Percentiles rank a stretch among this genome's conserved stretches.
phyloP scores from a whole-genome alignment of 53 echinoderm and acorn worm species.

The Apostichopus leukothele region DNA sequence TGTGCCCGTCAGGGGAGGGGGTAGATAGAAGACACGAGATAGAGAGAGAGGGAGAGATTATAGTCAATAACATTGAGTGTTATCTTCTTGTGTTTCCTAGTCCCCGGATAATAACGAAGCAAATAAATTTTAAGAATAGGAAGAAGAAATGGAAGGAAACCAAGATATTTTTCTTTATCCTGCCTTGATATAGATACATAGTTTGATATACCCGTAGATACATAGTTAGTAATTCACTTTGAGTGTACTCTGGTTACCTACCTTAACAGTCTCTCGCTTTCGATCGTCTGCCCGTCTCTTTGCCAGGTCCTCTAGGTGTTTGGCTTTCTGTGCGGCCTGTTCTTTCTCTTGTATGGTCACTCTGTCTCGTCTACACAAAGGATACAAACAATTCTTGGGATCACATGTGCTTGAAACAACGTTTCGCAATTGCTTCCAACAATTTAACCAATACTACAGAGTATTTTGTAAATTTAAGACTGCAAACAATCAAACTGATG shows the following conservation, averaged over 20 bases:
- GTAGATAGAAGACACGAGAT: neutral
- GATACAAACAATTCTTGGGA: neutral
- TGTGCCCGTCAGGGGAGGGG: neutral
- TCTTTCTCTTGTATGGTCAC: slow-evolving; percentile 93
- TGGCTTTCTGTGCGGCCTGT: slow-evolving; percentile 67
- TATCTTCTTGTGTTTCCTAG: too few relatives aligned
- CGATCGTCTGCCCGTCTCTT: slow-evolving; percentile 72
- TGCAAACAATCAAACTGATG: neutral
- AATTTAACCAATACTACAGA: neutral
- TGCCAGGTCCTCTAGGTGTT: slow-evolving; percentile 68
- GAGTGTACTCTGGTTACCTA: slow-evolving; percentile 43
- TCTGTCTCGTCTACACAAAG: slow-evolving; percentile 71
- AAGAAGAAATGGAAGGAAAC: too few relatives aligned
- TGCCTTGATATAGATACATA: too few relatives aligned
- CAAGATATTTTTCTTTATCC: too few relatives aligned
- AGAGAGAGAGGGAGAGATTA: neutral
- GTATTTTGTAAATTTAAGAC: neutral
- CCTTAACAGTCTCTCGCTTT: slow-evolving; percentile 77
- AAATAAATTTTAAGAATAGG: too few relatives aligned
- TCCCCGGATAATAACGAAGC: too few relatives aligned
- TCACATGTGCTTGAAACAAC: neutral
- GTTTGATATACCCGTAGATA: too few relatives aligned
- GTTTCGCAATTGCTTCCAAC: neutral
- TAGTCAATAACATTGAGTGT: too few relatives aligned
- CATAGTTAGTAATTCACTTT: too few relatives aligned